These are phyloP conservation scores for Volucella inanis DNA, from an alignment of 2,888 invertebrate genomes.

Conservation along the genomic window DNA sequence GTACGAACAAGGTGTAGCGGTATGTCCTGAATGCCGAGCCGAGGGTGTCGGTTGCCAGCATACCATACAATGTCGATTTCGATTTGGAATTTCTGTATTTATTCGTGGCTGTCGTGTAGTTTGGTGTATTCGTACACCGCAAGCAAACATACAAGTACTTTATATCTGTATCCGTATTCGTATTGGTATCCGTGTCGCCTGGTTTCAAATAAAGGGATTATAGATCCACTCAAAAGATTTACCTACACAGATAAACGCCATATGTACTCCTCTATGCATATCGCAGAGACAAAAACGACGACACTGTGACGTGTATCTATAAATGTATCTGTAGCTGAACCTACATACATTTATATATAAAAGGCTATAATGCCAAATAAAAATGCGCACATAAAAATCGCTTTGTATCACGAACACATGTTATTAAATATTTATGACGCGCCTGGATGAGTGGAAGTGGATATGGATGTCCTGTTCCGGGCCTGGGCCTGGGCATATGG, in stretches of 20 bases:
- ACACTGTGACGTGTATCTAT: not conserved
- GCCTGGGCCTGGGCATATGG: constrained; percentile 24
- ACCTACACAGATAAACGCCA: constrained; percentile 17
- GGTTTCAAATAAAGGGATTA: constrained; percentile 48
- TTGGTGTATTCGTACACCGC: constrained; percentile 20
- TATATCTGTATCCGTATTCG: not conserved
- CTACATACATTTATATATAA: constrained; percentile 21
- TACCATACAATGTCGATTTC: constrained; percentile 35
- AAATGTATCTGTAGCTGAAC: not conserved
- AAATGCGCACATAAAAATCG: constrained; percentile 76
- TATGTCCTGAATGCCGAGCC: not conserved
- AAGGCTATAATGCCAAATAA: constrained; percentile 69
- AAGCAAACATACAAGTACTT: not conserved
- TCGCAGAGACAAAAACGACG: constrained; percentile 12
- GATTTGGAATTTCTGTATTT: constrained; percentile 53
- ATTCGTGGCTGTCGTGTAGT: constrained; percentile 31
- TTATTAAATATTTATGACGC: constrained; percentile 77
- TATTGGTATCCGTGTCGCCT: constrained; percentile 11
- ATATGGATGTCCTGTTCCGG: constrained; percentile 62
- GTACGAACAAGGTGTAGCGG: not conserved
- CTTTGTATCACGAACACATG: constrained; percentile 76
- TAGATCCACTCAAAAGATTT: constrained; percentile 65
- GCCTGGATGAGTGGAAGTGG: not conserved
- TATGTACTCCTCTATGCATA: not conserved
- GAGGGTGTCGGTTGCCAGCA: not conserved